A percentile compares a stretch with the other conserved stretches of the same genome.
Evolutionary conservation across 2,797 vertebrate genomes (phyloP).

Genomic region (Rhinophrynus dorsalis): DNA sequence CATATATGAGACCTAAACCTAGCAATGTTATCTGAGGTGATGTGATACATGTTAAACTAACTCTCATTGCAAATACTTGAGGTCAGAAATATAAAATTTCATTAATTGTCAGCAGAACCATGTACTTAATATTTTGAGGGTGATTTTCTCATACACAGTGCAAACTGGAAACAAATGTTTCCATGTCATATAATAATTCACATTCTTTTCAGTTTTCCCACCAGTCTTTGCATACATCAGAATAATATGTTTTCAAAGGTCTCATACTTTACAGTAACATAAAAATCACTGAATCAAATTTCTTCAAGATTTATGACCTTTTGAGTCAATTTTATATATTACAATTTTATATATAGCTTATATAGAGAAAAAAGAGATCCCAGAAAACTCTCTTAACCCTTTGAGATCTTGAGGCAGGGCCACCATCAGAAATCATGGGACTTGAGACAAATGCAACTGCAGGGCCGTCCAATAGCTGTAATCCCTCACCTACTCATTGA

Average conservation of each 20-base stretch:
- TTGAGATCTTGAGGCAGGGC: too few species aligned
- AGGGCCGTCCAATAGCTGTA: too few species aligned
- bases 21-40: slow-evolving; percentile 21
- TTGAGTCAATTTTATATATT: slow-evolving; percentile 1
- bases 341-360: slow-evolving; percentile 6
- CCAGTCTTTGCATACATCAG: slow-evolving; percentile 32
- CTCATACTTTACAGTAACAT: slow-evolving; percentile 18
- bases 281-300: slow-evolving; percentile 27
- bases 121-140: slow-evolving; percentile 3
- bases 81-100: slow-evolving; percentile 14
- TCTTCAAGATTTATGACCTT: slow-evolving; percentile 19
- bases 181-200: slow-evolving; percentile 39
- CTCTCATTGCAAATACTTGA: slow-evolving; percentile 12
- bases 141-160: slow-evolving; percentile 43
- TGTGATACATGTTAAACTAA: slow-evolving; percentile 16
- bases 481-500: too few species aligned
- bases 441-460: too few species aligned
- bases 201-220: slow-evolving; percentile 21
- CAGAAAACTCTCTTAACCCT: too few species aligned
- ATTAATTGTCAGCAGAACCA: slow-evolving; percentile 33
- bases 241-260: slow-evolving; percentile 42
- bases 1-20: neutral
- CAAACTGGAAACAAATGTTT: slow-evolving; percentile 49
- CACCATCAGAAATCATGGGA: too few species aligned
- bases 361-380: neutral